phyloP scores from a whole-genome alignment of 2,113 vertebrate species.

The Eretmodus cyanostictus region DNA sequence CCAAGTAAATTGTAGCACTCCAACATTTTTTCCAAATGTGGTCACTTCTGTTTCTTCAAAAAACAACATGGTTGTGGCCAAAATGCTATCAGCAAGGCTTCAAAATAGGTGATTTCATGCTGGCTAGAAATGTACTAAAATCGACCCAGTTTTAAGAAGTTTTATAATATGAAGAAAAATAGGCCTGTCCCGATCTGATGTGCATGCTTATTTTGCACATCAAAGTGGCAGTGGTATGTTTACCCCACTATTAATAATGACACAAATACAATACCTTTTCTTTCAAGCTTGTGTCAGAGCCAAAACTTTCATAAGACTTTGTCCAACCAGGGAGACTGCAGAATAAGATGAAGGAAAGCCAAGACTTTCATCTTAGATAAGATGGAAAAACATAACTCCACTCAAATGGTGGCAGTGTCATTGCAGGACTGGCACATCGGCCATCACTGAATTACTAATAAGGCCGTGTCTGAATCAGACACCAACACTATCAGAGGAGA shows the following conservation, averaged over 20 bases:
- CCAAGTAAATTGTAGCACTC: background rate
- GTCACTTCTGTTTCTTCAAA: background rate
- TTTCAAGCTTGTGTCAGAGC: background rate
- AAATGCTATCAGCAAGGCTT: background rate
- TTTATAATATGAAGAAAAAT: background rate
- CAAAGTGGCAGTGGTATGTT: background rate
- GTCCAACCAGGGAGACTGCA: background rate
- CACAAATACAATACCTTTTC: background rate
- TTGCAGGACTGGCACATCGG: background rate
- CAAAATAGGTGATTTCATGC: background rate
- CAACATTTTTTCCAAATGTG: background rate
- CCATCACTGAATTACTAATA: background rate
- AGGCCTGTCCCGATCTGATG: background rate
- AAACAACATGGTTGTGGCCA: background rate
- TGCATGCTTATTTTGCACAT: background rate
- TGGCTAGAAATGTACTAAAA: background rate
- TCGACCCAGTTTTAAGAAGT: background rate
- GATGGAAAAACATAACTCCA: background rate
- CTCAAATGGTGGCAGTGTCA: background rate
- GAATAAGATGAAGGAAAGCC: constrained; percentile 12
- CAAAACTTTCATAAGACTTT: background rate
- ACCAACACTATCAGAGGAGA: background rate
- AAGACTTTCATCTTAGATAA: constrained; percentile 31
- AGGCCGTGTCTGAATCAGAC: background rate
- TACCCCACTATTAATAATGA: background rate